These are phyloP conservation scores for Cheirogaleus medius DNA, from an alignment of 2,113 vertebrate species.

Conservation along the genomic window DNA sequence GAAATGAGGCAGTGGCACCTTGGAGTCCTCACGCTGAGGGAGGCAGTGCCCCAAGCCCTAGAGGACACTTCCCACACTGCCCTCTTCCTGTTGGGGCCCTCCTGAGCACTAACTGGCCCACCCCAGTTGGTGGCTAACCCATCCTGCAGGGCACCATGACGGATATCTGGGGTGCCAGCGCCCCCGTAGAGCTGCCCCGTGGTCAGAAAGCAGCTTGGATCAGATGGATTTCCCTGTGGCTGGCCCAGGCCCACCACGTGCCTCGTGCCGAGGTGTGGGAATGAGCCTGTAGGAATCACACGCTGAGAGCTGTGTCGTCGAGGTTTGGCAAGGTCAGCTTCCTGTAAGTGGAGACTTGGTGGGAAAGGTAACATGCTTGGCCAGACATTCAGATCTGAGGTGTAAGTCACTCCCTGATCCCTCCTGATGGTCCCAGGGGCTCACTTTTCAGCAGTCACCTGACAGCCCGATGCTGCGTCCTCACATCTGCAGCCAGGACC, in stretches of 20 bases:
- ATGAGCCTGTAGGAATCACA: slow-evolving; percentile 61
- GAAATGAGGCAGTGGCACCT: background rate
- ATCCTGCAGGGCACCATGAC: accelerated
- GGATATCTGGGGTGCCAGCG: background rate
- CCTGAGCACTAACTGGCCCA: background rate
- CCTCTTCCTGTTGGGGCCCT: background rate
- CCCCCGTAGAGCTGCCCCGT: accelerated
- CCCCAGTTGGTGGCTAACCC: background rate
- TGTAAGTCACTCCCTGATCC: slow-evolving; percentile 58
- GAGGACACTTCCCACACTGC: background rate
- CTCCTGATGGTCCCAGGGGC: slow-evolving; percentile 12
- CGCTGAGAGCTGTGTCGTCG: background rate
- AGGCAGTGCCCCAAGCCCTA: background rate
- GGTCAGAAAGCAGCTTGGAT: background rate
- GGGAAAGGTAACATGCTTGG: slow-evolving; percentile 69
- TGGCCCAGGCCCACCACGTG: background rate
- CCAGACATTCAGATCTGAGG: slow-evolving; percentile 50
- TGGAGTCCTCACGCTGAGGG: background rate
- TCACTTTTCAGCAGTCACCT: background rate
- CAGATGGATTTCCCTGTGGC: background rate
- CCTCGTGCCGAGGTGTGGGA: background rate
- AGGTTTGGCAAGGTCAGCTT: slow-evolving; percentile 60
- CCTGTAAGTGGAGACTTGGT: slow-evolving; percentile 7
- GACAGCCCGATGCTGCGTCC: slow-evolving; percentile 4
- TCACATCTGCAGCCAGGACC: slow-evolving; percentile 67